Conservation (phyloP, 2,113 vertebrate genomes). For the Amblyornis subalaris region DNA sequence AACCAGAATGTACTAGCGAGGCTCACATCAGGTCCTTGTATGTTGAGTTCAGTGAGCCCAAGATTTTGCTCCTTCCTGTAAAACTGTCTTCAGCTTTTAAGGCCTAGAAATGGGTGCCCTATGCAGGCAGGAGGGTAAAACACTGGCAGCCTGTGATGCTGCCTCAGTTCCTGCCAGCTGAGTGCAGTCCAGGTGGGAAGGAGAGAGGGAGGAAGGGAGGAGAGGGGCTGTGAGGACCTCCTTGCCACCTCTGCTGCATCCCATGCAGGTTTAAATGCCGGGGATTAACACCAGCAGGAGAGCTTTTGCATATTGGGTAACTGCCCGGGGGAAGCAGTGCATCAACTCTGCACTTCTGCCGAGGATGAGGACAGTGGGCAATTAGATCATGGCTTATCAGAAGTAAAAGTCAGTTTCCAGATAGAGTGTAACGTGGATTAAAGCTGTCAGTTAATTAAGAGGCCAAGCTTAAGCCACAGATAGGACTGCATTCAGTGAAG, state of each 20-base stretch:
- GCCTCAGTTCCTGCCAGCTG: neutral
- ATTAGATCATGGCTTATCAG: neutral
- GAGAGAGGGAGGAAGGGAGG: neutral
- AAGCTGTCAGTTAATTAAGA: conserved; percentile 4
- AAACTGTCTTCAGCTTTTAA: neutral
- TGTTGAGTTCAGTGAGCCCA: neutral
- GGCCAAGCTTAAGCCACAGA: neutral
- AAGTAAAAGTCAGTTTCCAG: neutral
- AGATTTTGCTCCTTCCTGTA: neutral
- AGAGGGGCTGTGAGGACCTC: neutral
- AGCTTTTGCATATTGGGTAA: neutral
- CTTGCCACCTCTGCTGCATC: neutral
- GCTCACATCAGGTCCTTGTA: neutral
- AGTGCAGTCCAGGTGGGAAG: neutral
- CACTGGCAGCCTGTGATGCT: rapidly evolving
- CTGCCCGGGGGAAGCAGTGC: neutral
- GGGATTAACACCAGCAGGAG: neutral
- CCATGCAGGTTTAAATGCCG: neutral
- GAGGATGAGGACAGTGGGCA: neutral
- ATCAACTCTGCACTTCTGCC: neutral
- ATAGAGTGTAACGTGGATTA: neutral
- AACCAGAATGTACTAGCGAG: neutral
- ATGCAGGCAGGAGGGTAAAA: neutral
- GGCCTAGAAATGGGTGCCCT: neutral
- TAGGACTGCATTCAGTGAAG: neutral